Base-by-base conservation (phyloP, 1,140 invertebrate species). In the Bradysia coprophila region DNA sequence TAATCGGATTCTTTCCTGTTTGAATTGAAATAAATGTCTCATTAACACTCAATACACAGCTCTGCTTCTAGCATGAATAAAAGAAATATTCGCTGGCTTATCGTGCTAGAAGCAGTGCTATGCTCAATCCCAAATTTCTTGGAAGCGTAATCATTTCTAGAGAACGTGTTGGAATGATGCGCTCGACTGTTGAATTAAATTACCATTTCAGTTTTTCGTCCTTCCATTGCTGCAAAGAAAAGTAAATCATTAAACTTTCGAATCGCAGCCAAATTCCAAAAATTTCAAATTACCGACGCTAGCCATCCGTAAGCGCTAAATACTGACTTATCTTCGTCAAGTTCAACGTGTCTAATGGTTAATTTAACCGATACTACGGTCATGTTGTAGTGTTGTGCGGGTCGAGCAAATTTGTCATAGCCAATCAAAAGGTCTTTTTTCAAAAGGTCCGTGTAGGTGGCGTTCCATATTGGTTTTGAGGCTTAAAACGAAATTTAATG, bases 141-240 rank as follows among this genome's bases (percentile, higher is more conserved):
- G n/a, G n/a, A n/a, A n/a, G n/a, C n/a, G n/a, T n/a, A n/a, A n/a
- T n/a, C n/a, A n/a, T n/a, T n/a, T n/a, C n/a, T n/a, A n/a, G n/a
- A n/a, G n/a, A n/a, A n/a, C n/a, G n/a, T n/a, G n/a, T n/a, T n/a
- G n/a, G n/a, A n/a, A n/a, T n/a, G n/a, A n/a, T n/a, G n/a, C n/a
- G n/a, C n/a, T n/a, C n/a, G n/a, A n/a, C n/a, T n/a, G n/a, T n/a
- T n/a, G n/a, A n/a, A n/a, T n/a, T n/a, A n/a, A n/a, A n/a, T n/a
- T n/a, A n/a, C n/a, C 77, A 80, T 40, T 63, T 66, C 2, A 78
- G 57, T 43, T 73, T 72, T 38, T 76, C 70, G 50, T 79, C 77
- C 19, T 50, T 65, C 76, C 77, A 79, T 6, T 44, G 41, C 75
- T 84, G 49, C 19, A 58, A 46, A 43, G 22, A 32, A 31, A 20